A percentile compares a stretch with the other conserved stretches of the same genome.
Conservation (phyloP, 2,113 vertebrate species). For the Onychostruthus taczanowskii region DNA sequence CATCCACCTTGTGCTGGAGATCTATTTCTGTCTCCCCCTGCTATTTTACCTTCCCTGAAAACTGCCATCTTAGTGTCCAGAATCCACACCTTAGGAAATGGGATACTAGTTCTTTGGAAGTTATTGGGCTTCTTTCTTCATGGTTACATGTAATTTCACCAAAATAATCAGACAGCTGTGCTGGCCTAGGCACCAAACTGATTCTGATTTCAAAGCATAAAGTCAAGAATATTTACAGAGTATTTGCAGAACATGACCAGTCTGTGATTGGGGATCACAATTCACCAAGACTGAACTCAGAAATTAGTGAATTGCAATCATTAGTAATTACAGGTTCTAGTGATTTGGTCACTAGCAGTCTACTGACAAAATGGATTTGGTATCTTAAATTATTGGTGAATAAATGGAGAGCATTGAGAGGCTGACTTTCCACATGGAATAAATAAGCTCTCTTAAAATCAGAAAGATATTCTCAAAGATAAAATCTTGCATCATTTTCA, state of each 20-base stretch:
- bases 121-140: not conserved
- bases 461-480: not conserved
- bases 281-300: not conserved
- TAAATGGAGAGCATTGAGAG: not conserved
- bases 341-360: not conserved
- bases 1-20: constrained; percentile 11
- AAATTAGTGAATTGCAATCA: not conserved
- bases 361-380: not conserved
- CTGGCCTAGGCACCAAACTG: accelerated
- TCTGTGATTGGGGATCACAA: not conserved
- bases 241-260: not conserved
- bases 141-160: not conserved
- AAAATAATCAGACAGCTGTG: not conserved
- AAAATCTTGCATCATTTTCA: not conserved
- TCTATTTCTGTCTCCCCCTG: constrained; percentile 21
- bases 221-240: not conserved
- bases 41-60: constrained; percentile 33
- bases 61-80: not conserved
- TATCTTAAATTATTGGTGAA: not conserved
- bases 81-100: not conserved
- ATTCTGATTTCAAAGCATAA: not conserved
- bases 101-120: not conserved
- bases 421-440: not conserved
- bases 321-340: not conserved
- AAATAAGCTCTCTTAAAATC: not conserved